Conservation (phyloP, 2,888 invertebrate species). For the Melitaea athalia region DNA sequence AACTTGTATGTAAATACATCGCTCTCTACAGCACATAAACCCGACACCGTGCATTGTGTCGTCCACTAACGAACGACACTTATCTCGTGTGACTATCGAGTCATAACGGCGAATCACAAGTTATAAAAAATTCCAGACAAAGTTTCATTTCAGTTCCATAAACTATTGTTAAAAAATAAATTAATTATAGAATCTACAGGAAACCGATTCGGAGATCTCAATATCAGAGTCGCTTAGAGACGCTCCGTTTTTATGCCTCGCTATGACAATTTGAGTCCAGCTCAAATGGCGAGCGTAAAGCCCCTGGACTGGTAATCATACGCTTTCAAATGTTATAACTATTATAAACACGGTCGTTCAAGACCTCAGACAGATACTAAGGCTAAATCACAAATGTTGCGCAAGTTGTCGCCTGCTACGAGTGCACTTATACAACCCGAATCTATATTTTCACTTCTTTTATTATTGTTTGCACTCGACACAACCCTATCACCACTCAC, state of each 20-base stretch:
- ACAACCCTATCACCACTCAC: constrained; percentile 67
- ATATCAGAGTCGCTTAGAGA: constrained; percentile 70
- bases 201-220: constrained; percentile 82
- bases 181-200: constrained; percentile 81
- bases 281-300: constrained; percentile 77
- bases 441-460: constrained; percentile 68
- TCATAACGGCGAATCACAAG: constrained; percentile 65
- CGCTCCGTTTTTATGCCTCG: constrained; percentile 74
- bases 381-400: constrained; percentile 80
- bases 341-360: constrained; percentile 57
- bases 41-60: constrained; percentile 27
- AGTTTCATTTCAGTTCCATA: constrained; percentile 75
- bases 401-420: constrained; percentile 61
- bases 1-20: constrained; percentile 9
- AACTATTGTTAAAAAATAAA: constrained; percentile 79
- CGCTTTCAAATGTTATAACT: constrained; percentile 56
- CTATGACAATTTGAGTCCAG: constrained; percentile 79
- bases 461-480: constrained; percentile 63
- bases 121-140: constrained; percentile 62
- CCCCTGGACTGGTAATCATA: constrained; percentile 62
- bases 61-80: constrained; percentile 28
- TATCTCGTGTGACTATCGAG: constrained; percentile 33
- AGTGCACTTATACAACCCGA: constrained; percentile 64
- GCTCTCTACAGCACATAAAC: constrained; percentile 26
- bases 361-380: constrained; percentile 78